Evolutionary conservation across 2,888 invertebrate species (phyloP).

Genomic region (Microplitis manilae): DNA sequence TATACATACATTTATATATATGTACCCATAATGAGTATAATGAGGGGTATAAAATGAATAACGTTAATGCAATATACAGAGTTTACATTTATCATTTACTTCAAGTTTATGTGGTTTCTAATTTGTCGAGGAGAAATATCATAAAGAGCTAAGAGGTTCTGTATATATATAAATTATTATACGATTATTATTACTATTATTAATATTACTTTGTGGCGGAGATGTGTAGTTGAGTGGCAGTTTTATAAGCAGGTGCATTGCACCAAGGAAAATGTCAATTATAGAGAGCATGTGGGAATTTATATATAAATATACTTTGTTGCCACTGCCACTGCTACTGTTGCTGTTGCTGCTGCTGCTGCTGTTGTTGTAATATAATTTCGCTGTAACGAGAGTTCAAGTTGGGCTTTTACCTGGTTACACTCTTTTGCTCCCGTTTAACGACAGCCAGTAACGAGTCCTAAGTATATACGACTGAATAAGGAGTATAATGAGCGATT

Average conservation of each 20-base stretch:
- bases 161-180: background rate
- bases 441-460: conserved; percentile 57
- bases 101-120: conserved; percentile 28
- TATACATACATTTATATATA: too few species aligned
- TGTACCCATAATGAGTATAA: too few species aligned
- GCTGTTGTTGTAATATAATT: conserved; percentile 30
- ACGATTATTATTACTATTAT: background rate
- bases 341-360: background rate
- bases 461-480: conserved; percentile 22
- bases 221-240: conserved; percentile 23
- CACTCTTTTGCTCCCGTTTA: conserved; percentile 61
- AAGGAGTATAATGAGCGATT: conserved; percentile 24
- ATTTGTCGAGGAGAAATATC: background rate
- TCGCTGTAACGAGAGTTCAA: conserved; percentile 23
- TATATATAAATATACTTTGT: conserved; percentile 49
- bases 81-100: conserved; percentile 23
- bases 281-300: conserved; percentile 57
- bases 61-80: background rate
- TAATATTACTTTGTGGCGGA: conserved; percentile 7
- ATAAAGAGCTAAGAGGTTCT: background rate
- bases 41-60: background rate
- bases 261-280: conserved; percentile 50
- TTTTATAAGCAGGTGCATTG: conserved; percentile 47
- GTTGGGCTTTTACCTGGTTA: conserved; percentile 44
- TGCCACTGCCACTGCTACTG: conserved; percentile 23